Conservation (phyloP, 2,113 vertebrate genomes). For the Tiliqua scincoides region DNA sequence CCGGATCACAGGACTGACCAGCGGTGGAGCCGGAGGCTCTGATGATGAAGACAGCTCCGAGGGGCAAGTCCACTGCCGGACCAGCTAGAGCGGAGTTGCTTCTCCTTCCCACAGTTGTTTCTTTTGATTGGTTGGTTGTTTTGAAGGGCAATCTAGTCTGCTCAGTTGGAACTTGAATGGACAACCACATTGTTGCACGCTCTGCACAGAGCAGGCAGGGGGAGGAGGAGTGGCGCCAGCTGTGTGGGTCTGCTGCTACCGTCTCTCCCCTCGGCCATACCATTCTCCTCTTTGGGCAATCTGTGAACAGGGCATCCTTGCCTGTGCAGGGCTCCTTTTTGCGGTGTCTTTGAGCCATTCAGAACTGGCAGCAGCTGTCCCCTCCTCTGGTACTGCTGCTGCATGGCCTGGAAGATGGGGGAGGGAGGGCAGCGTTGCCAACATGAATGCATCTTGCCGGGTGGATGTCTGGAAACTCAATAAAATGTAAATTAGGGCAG, state of each 20-base stretch:
- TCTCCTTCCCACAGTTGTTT: slow-evolving; percentile 61
- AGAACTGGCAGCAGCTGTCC: slow-evolving; percentile 47
- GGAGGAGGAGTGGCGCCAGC: slow-evolving; percentile 35
- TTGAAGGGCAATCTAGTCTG: slow-evolving; percentile 74
- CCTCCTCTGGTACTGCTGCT: slow-evolving; percentile 55
- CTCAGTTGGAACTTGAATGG: slow-evolving; percentile 71
- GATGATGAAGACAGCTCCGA: slow-evolving; percentile 96
- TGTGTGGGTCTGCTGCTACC: slow-evolving; percentile 41
- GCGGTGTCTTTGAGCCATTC: slow-evolving; percentile 67
- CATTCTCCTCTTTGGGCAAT: slow-evolving; percentile 68
- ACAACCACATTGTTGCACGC: slow-evolving; percentile 71
- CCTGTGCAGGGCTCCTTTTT: slow-evolving; percentile 56
- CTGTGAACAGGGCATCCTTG: slow-evolving; percentile 61
- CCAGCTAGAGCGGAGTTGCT: slow-evolving; percentile 85
- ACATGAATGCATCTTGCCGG: slow-evolving; percentile 47
- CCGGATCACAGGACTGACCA: slow-evolving; percentile 94
- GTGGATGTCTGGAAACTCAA: slow-evolving; percentile 62
- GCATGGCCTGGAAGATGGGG: slow-evolving; percentile 42
- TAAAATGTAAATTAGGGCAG: slow-evolving; percentile 72
- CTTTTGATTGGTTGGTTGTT: slow-evolving; percentile 61
- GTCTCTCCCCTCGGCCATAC: slow-evolving; percentile 37
- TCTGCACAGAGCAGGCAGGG: slow-evolving; percentile 74
- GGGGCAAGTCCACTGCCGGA: slow-evolving; percentile 96
- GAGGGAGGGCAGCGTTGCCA: slow-evolving; percentile 40
- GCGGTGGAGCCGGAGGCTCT: slow-evolving; percentile 86